These are phyloP conservation scores for Pelodytes ibericus DNA, from an alignment of 2,797 vertebrate genomes.

Conservation along the genomic window DNA sequence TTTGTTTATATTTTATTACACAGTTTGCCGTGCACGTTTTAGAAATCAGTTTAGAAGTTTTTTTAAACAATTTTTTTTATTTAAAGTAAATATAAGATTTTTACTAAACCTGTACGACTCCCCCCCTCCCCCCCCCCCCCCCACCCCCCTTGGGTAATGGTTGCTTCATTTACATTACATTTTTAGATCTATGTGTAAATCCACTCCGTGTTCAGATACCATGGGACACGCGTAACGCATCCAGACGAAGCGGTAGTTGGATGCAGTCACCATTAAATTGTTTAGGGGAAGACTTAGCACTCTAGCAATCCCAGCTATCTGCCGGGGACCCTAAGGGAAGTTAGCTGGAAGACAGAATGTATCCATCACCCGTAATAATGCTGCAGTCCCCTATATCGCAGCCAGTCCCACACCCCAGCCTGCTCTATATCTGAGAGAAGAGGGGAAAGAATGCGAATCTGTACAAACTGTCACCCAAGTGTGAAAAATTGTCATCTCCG, in stretches of 20 bases:
- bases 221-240: not conserved
- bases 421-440: not conserved
- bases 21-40: too few species aligned
- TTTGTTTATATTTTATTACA: too few species aligned
- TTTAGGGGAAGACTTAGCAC: conserved; percentile 12
- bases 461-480: conserved; percentile 41
- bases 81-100: too few species aligned
- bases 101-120: too few species aligned
- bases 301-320: conserved; percentile 6
- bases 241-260: not conserved
- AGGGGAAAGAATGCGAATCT: not conserved
- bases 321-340: not conserved
- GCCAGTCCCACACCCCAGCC: not conserved
- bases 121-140: too few species aligned
- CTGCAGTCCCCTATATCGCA: conserved; percentile 26
- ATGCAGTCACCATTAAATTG: conserved; percentile 39
- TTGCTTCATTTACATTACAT: too few species aligned
- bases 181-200: not conserved
- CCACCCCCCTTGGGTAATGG: too few species aligned
- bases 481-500: conserved; percentile 41
- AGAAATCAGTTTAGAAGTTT: too few species aligned
- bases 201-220: not conserved
- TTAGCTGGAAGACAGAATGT: not conserved
- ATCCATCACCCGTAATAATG: conserved; percentile 49
- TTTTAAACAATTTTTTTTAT: too few species aligned